Evolutionary conservation across 1,140 invertebrate genomes (phyloP).

Genomic region (Pristionchus pacificus): DNA sequence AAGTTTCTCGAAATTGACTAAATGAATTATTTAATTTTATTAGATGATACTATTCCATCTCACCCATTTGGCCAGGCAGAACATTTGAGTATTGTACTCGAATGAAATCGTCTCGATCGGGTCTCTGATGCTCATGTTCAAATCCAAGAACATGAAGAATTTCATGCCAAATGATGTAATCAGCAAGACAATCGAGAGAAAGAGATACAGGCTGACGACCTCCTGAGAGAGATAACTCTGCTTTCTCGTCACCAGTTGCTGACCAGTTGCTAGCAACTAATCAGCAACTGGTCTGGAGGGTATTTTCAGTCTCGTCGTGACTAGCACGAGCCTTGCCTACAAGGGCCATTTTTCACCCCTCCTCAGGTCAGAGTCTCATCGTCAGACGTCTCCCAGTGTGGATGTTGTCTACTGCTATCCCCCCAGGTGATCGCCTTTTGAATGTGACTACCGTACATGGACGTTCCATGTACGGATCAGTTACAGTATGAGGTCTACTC

Average conservation of each 20-base stretch:
- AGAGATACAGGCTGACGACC: slow-evolving; percentile 27
- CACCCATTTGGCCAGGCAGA: slow-evolving; percentile 31
- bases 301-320: too few species aligned
- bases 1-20: slow-evolving; percentile 21
- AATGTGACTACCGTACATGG: too few species aligned
- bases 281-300: too few species aligned
- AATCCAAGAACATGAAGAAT: slow-evolving; percentile 60
- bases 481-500: too few species aligned
- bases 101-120: slow-evolving; percentile 58
- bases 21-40: slow-evolving; percentile 9
- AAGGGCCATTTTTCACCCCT: not conserved
- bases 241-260: not conserved
- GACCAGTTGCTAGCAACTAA: not conserved
- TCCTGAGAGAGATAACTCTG: not conserved
- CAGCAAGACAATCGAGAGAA: slow-evolving; percentile 33
- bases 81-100: slow-evolving; percentile 57
- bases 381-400: too few species aligned
- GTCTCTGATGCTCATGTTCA: slow-evolving; percentile 60
- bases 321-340: not conserved
- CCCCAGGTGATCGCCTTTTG: too few species aligned
- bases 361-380: too few species aligned
- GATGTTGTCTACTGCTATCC: too few species aligned
- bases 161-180: slow-evolving; percentile 56
- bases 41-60: not conserved
- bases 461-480: too few species aligned